These are phyloP conservation scores for Drosophila stalkeri DNA, from an alignment of 2,888 invertebrate genomes.

Conservation along the genomic window DNA sequence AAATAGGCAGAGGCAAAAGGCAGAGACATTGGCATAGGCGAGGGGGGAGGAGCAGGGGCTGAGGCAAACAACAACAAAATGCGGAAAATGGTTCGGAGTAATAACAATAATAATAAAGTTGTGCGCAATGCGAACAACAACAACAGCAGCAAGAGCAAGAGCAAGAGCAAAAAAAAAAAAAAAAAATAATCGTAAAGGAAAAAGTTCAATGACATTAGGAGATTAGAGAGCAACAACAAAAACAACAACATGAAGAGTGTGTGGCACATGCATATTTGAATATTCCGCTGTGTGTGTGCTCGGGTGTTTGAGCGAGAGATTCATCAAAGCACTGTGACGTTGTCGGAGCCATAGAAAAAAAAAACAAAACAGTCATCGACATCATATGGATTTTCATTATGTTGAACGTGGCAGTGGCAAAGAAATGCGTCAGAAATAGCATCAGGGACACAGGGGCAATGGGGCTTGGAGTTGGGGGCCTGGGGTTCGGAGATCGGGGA, in stretches of 20 bases:
- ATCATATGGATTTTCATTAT: constrained; percentile 71
- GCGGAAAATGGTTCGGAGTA: constrained; percentile 59
- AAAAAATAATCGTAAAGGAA: constrained; percentile 33
- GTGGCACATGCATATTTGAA: constrained; percentile 69
- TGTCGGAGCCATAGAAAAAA: constrained; percentile 48
- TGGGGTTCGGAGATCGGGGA: neutral
- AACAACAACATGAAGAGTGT: constrained; percentile 43
- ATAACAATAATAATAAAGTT: constrained; percentile 55
- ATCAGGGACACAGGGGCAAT: constrained; percentile 14
- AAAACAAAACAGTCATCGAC: constrained; percentile 72
- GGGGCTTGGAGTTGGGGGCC: constrained; percentile 5
- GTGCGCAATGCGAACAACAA: constrained; percentile 48
- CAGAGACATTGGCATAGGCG: constrained; percentile 5
- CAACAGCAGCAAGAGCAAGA: neutral
- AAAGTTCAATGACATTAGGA: constrained; percentile 76
- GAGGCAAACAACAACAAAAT: constrained; percentile 35
- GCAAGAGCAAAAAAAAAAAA: neutral
- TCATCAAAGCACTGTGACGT: constrained; percentile 53
- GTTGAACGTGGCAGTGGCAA: constrained; percentile 41
- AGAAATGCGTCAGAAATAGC: constrained; percentile 28
- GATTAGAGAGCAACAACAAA: constrained; percentile 75
- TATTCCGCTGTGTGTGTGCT: constrained; percentile 42
- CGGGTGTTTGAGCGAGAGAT: constrained; percentile 35
- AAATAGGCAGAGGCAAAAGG: constrained; percentile 8
- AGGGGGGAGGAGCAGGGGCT: neutral